These are phyloP conservation scores for Anthoscopus minutus DNA, from an alignment of 2,113 vertebrate species.

Conservation along the genomic window DNA sequence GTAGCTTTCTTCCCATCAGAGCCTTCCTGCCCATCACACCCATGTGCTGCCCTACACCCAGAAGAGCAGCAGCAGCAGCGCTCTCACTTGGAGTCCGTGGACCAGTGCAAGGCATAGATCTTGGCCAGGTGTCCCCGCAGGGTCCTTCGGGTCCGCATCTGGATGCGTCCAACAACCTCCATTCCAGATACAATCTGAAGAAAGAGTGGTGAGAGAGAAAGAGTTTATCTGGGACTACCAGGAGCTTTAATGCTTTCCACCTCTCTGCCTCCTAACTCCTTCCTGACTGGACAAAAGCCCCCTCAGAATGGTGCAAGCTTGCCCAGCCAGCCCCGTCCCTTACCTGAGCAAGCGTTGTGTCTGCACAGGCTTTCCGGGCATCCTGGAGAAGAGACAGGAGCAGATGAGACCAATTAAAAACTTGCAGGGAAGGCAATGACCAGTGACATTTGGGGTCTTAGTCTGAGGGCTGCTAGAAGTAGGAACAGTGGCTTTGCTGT, in stretches of 20 bases:
- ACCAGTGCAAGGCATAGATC: constrained; percentile 98
- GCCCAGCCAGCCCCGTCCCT: neutral
- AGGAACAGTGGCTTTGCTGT: neutral
- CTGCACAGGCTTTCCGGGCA: constrained; percentile 86
- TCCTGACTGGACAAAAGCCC: neutral
- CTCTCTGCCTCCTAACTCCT: neutral
- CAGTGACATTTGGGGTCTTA: neutral
- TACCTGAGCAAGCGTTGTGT: constrained; percentile 85
- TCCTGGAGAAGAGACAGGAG: constrained; percentile 71
- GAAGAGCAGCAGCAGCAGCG: neutral
- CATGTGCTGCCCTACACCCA: neutral
- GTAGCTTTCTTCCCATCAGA: neutral
- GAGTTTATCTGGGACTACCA: neutral
- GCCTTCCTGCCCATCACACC: neutral
- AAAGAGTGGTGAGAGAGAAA: neutral
- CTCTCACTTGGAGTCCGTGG: constrained; percentile 86
- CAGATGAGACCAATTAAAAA: neutral
- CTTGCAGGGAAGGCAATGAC: accelerated
- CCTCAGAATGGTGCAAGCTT: neutral
- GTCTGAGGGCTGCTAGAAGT: neutral
- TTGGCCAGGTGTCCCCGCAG: constrained; percentile 93
- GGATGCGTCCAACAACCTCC: constrained; percentile 81
- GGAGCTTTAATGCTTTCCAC: neutral
- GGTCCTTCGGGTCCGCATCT: constrained; percentile 90
- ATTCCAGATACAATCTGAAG: constrained; percentile 74